Percentiles rank a stretch among this genome's conserved stretches.
Evolutionary conservation across 2,888 invertebrate species (phyloP).

Genomic region (Scaptodrosophila latifasciaeformis): DNA sequence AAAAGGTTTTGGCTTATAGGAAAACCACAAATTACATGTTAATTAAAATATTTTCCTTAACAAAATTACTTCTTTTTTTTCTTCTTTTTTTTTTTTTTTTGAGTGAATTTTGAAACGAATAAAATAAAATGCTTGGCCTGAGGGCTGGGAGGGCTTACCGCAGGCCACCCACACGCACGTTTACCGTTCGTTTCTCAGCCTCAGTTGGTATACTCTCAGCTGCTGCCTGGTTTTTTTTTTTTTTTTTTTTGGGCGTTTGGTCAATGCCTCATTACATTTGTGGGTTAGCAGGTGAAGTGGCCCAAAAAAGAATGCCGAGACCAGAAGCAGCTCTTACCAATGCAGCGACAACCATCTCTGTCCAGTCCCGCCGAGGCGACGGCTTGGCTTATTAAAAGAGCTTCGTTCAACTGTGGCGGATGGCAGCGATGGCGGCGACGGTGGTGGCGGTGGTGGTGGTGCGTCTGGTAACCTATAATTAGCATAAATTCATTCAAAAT

Average conservation of each 20-base stretch:
- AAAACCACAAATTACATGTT: constrained; percentile 50
- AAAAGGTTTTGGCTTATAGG: constrained; percentile 36
- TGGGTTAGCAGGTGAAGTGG: constrained; percentile 67
- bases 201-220: no score
- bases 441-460: constrained; percentile 22
- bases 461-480: constrained; percentile 47
- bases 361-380: no score
- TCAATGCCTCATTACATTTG: constrained; percentile 67
- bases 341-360: constrained; percentile 10
- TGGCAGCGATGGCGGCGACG: constrained; percentile 17
- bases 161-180: constrained; percentile 53
- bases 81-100: constrained; percentile 7
- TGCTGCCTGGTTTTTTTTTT: background rate
- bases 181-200: constrained; percentile 38
- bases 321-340: constrained; percentile 30
- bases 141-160: constrained; percentile 24
- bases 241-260: constrained; percentile 31
- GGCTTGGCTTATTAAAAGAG: constrained; percentile 64
- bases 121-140: no score
- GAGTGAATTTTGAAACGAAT: constrained; percentile 40
- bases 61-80: background rate
- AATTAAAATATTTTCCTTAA: constrained; percentile 53
- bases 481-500: constrained; percentile 64
- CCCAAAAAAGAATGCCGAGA: constrained; percentile 6
- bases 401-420: constrained; percentile 43